Evolutionary conservation across 2,797 vertebrate genomes (phyloP), one percentile per base, ranked within the genome.

Genomic region (Poecile montanus): DNA sequence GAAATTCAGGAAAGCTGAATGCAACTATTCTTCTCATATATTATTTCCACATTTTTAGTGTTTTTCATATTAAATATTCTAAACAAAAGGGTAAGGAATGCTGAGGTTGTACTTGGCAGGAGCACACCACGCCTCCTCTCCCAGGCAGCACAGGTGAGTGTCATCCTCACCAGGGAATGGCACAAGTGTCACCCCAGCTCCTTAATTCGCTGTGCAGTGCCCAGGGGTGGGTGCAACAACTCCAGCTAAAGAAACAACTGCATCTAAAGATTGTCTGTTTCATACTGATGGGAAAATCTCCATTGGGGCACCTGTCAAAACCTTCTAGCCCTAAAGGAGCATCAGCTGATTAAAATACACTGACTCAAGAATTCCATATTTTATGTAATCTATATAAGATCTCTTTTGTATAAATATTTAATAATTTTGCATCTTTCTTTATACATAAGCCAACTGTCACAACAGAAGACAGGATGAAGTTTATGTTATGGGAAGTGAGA

Each of bases 111-210:
- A 18, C 29, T 22, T 81, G 13, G 5, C 20, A 1, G 66, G 40
- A 92, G 45, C 6, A 3, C 11, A 27, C 19, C 42, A 20, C 0
- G 0, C 2, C 22, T 7, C 17, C 7, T 29, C 17, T 50, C n/a
- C 14, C 54, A 61, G 42, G 56, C 56, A 83, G 38, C 38, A 21
- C 30, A 11, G 76, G 58, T 30, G 54, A n/a, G 23, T 23, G 3
- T 45, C 42, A 15, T 53, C 63, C 54, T 60, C 58, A 18, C 1
- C 21, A 84, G 38, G n/a, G n/a, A 63, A 36, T 11, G 38, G 23
- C 42, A n/a, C 45, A 63, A 8, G 16, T 20, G 47, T 21, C 65
- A 45, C 32, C 34, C n/a, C 9, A 3, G 36, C 53, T 81, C 4
- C 38, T 2, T 47, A 27, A 42, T 10, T 80, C 21, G 5, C 51